Percentiles rank a stretch among this genome's conserved stretches.
Conservation (phyloP, 2,888 invertebrate species). For the Chalcis sispes region DNA sequence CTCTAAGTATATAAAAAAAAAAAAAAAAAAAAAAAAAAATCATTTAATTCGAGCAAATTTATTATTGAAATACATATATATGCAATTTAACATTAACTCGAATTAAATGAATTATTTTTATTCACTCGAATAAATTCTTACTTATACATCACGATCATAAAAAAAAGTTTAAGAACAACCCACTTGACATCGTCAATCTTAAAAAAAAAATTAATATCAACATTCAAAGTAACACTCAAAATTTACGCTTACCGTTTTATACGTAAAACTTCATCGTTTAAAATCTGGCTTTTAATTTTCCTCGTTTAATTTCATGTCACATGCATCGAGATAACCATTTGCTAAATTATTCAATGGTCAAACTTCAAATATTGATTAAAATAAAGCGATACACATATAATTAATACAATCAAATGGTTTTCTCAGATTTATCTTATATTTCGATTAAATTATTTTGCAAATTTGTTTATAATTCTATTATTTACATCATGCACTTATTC, state of each 20-base stretch:
- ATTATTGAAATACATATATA: no score
- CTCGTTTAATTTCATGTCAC: slow-evolving; percentile 20
- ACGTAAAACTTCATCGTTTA: no score
- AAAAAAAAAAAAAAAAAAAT: no score
- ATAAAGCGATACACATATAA: neutral
- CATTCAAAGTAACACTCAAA: slow-evolving; percentile 15
- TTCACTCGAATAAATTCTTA: slow-evolving; percentile 13
- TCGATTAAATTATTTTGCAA: slow-evolving; percentile 12
- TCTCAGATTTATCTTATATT: slow-evolving; percentile 1
- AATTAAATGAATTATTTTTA: slow-evolving; percentile 16
- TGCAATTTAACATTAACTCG: slow-evolving; percentile 1
- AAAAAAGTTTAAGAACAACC: neutral
- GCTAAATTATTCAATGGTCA: no score
- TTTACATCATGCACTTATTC: slow-evolving; percentile 23
- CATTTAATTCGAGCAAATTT: no score
- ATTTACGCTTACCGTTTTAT: no score
- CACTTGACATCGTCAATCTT: slow-evolving; percentile 11
- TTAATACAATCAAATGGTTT: slow-evolving; percentile 7
- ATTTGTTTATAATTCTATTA: neutral
- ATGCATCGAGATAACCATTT: slow-evolving; percentile 35
- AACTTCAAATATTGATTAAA: no score
- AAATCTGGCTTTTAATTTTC: neutral
- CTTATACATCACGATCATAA: slow-evolving; percentile 11
- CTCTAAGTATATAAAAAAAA: no score
- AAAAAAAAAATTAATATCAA: neutral